phyloP scores from a whole-genome alignment of 2,797 vertebrate species.

The Anabas testudineus region DNA sequence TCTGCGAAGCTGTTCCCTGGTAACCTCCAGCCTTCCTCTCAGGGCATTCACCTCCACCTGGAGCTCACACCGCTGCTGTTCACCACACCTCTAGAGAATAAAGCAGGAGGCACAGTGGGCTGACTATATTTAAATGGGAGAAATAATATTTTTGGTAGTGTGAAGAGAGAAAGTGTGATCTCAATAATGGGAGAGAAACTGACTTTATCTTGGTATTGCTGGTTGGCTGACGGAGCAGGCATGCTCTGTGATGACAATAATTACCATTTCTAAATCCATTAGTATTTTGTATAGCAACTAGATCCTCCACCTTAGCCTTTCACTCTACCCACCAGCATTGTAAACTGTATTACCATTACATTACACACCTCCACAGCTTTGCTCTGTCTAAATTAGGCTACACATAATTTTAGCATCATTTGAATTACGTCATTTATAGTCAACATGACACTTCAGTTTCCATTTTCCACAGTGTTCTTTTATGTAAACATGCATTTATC shows the following conservation, averaged over 20 bases:
- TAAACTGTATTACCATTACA: constrained; percentile 67
- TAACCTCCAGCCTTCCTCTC: constrained; percentile 72
- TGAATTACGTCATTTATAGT: neutral
- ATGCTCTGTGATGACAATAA: neutral
- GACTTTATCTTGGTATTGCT: constrained; percentile 15
- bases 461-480: constrained; percentile 3
- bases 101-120: constrained; percentile 27
- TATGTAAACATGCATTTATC: neutral
- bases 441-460: neutral
- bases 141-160: constrained; percentile 9
- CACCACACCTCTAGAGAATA: constrained; percentile 73
- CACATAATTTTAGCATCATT: neutral
- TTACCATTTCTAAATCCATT: neutral
- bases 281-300: neutral
- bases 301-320: constrained; percentile 73
- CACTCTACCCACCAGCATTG: constrained; percentile 60
- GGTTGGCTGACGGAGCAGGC: neutral
- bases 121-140: constrained; percentile 7
- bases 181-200: neutral
- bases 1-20: constrained; percentile 76
- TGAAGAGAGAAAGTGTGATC: constrained; percentile 21
- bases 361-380: constrained; percentile 73
- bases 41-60: constrained; percentile 75
- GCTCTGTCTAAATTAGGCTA: constrained; percentile 13
- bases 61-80: constrained; percentile 78